phyloP scores from a whole-genome alignment of 2,888 invertebrate genomes.

The Microplitis deprimator region DNA sequence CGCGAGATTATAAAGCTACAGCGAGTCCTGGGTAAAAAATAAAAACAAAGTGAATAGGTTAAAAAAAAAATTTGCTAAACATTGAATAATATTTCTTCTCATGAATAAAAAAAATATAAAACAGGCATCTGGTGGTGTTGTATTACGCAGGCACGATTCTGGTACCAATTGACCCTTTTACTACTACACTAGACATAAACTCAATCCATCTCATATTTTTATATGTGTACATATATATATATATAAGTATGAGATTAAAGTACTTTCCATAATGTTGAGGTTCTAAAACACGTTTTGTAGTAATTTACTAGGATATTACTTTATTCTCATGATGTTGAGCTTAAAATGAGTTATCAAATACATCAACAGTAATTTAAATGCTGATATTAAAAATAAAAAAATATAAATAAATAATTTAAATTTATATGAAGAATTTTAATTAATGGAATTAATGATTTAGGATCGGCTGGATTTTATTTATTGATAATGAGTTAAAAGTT shows the following conservation, averaged over 20 bases:
- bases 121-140: slow-evolving; percentile 44
- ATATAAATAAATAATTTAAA: neutral
- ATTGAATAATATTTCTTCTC: slow-evolving; percentile 23
- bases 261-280: neutral
- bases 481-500: slow-evolving; percentile 50
- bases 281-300: neutral
- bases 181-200: neutral
- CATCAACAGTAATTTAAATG: neutral
- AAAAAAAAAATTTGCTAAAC: neutral
- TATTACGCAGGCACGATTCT: slow-evolving; percentile 55
- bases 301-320: neutral
- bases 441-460: slow-evolving; percentile 63
- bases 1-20: slow-evolving; percentile 60
- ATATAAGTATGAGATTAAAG: neutral
- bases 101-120: slow-evolving; percentile 38
- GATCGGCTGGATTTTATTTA: slow-evolving; percentile 25
- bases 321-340: neutral
- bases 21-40: slow-evolving; percentile 53
- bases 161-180: slow-evolving; percentile 54
- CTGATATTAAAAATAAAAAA: neutral
- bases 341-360: neutral
- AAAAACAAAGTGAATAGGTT: neutral
- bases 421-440: slow-evolving; percentile 52
- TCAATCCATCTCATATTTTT: neutral
- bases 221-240: neutral